Percentiles rank a stretch among this genome's conserved stretches.
phyloP scores from a whole-genome alignment of 2,888 invertebrate genomes.

The Rotaria magnacalcarata region DNA sequence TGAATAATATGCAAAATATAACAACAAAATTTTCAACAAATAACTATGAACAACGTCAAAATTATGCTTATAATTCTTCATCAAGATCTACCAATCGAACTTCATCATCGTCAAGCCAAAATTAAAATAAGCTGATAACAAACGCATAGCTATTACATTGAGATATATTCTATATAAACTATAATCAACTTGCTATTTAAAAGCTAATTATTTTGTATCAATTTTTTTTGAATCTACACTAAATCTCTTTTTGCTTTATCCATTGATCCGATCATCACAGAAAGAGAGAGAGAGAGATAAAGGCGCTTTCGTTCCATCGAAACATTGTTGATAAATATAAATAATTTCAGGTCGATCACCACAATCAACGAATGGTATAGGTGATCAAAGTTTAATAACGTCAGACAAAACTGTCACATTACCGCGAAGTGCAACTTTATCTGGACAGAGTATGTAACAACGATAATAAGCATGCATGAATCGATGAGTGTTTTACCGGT shows the following conservation, averaged over 20 bases:
- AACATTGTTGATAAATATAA: neutral
- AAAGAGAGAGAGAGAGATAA: neutral
- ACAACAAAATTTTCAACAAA: neutral
- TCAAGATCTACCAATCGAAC: neutral
- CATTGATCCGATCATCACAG: no score
- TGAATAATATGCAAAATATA: neutral
- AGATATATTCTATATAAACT: neutral
- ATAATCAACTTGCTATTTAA: no score
- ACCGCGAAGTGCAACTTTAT: slow-evolving; percentile 30
- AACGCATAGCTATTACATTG: neutral
- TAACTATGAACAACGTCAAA: neutral
- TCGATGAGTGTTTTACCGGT: no score
- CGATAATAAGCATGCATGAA: no score
- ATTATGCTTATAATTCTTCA: neutral
- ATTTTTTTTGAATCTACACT: neutral
- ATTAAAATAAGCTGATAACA: neutral
- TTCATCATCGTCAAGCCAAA: neutral
- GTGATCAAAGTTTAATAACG: neutral
- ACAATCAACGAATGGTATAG: neutral
- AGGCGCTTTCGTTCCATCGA: neutral
- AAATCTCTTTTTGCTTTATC: neutral
- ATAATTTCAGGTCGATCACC: slow-evolving; percentile 3
- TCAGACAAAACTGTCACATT: neutral
- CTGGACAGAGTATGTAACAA: slow-evolving; percentile 1
- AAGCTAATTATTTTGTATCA: neutral